phyloP scores from a whole-genome alignment of 2,113 vertebrate genomes.

The Eptatretus burgeri region DNA sequence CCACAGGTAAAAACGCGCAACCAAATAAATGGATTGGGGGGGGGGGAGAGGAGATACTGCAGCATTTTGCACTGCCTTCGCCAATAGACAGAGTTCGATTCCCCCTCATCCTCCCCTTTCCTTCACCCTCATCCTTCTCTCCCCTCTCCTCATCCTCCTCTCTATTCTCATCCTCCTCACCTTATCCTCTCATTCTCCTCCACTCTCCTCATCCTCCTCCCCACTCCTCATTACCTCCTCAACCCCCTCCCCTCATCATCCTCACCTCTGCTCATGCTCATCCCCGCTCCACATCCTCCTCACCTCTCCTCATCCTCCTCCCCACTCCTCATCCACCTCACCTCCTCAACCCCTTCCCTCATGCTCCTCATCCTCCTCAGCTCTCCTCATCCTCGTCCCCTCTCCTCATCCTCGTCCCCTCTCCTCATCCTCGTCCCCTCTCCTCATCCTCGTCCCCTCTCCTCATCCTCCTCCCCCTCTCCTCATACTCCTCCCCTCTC shows the following conservation, averaged over 20 bases:
- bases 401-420: too few species aligned
- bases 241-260: neutral
- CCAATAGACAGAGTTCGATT: too few species aligned
- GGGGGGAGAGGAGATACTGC: too few species aligned
- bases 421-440: too few species aligned
- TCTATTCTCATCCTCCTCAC: neutral
- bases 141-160: neutral
- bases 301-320: neutral
- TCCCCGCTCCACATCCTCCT: too few species aligned
- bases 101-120: neutral
- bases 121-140: neutral
- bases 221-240: neutral
- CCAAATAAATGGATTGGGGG: too few species aligned
- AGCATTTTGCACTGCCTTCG: too few species aligned
- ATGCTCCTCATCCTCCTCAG: neutral
- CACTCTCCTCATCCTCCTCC: neutral
- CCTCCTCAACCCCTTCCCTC: neutral
- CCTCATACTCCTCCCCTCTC: too few species aligned
- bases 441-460: neutral
- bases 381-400: neutral
- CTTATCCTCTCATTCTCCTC: neutral
- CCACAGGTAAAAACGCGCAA: too few species aligned
- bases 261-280: neutral
- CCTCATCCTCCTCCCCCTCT: too few species aligned
- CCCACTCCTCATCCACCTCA: neutral